Evolutionary conservation across 2,888 invertebrate species (phyloP), one percentile per base, ranked within the genome.

Genomic region (Drosophila helvetica): DNA sequence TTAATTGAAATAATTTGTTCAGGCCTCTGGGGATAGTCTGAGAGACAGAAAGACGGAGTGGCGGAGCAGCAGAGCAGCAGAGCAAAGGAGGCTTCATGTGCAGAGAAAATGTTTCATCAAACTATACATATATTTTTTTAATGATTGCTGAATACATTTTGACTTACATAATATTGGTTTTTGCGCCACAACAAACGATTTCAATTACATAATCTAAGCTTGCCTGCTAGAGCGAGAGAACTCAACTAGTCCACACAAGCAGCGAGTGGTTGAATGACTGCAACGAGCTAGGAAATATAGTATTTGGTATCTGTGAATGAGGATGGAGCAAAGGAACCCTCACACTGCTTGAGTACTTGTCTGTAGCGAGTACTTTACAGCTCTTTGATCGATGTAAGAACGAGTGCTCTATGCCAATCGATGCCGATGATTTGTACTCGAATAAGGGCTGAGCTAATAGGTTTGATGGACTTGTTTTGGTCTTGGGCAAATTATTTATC

Each of bases 1-100:
- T 81, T 87, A 87, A 83, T 83, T 87, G 83, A 87, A 83, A 83
- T 87, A 87, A 83, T 83, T 83, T 79, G 79, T 81, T 87, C 58
- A 43, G 73, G 73, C 72, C 71, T 50, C n/a, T 70, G 61, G 60
- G 73, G 65, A n/a, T n/a, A n/a, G n/a, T n/a, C n/a, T n/a, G n/a
- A 61, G 53, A 66, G 63, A 57, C 61, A 65, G 56, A 18, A 73
- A 68, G 30, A 65, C 62, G 59, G 68, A 64, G 19, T 56, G 63
- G 69, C 63, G 0, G 33, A 15, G 1, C 15, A 15, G 5, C 33
- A 6, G 15, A 15, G 33, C 15, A 38, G 38, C 15, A 12, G 15
- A 15, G 15, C 15, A 1, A 1, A 15, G 15, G 38, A 38, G 15
- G 38, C 38, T 46, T 61, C 19, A 68, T 42, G 17, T 50, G 43